Percentiles rank a stretch among this genome's conserved stretches.
Evolutionary conservation across 2,888 invertebrate genomes (phyloP).

Genomic region (Acanthosoma haemorrhoidale): DNA sequence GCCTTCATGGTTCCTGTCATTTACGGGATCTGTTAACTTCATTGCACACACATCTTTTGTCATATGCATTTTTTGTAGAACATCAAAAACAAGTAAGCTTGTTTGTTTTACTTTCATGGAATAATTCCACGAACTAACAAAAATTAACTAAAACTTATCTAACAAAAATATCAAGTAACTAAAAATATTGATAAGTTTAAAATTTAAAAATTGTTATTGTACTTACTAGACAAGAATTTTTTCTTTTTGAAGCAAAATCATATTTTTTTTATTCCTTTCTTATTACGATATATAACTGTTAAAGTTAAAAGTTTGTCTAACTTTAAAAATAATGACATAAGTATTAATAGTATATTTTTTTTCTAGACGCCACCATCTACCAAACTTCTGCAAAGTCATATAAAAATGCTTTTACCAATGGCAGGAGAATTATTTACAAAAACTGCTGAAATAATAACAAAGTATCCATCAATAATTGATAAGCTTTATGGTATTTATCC

Average conservation of each 20-base stretch:
- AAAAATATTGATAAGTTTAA: too few species aligned
- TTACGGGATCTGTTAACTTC: slow-evolving; percentile 53
- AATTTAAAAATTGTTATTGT: too few species aligned
- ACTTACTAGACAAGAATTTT: too few species aligned
- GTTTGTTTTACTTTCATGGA: background rate
- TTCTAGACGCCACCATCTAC: slow-evolving; percentile 29
- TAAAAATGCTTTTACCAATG: slow-evolving; percentile 42
- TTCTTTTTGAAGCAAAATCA: too few species aligned
- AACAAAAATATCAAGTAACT: too few species aligned
- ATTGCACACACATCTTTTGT: slow-evolving; percentile 55
- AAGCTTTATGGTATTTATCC: slow-evolving; percentile 46
- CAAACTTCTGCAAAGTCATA: slow-evolving; percentile 46
- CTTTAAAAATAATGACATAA: background rate
- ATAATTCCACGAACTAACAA: too few species aligned
- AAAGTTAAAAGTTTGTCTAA: too few species aligned
- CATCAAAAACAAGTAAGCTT: slow-evolving; percentile 10
- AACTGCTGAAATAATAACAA: slow-evolving; percentile 46
- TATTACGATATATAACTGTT: too few species aligned
- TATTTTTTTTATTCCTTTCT: too few species aligned
- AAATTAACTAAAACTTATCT: too few species aligned
- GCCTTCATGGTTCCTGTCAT: slow-evolving; percentile 35
- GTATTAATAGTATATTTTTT: background rate
- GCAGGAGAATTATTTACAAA: slow-evolving; percentile 44
- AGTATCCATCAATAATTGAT: slow-evolving; percentile 46
- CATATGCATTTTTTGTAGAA: slow-evolving; percentile 23